Evolutionary conservation across 2,113 vertebrate genomes (phyloP).

Genomic region (Aspiorhynchus laticeps): DNA sequence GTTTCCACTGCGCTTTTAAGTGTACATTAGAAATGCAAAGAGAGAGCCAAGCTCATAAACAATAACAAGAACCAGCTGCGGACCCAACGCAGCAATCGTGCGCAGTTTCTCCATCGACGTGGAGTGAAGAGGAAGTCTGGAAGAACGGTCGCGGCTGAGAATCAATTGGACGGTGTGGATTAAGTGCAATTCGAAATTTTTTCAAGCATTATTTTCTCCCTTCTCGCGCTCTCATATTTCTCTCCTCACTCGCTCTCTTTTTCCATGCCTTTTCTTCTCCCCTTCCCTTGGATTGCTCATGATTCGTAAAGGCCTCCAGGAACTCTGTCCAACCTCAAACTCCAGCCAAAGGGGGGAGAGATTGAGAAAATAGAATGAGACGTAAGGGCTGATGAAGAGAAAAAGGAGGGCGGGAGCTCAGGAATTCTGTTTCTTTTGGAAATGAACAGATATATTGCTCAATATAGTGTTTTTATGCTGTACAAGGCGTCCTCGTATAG

Average conservation of each 20-base stretch:
- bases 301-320: conserved; percentile 44
- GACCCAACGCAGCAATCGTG: conserved; percentile 9
- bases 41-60: conserved; percentile 46
- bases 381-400: conserved; percentile 24
- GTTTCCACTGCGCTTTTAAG: conserved; percentile 60
- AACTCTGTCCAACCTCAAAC: conserved; percentile 39
- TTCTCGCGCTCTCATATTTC: conserved; percentile 21
- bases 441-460: conserved; percentile 64
- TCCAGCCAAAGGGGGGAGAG: conserved; percentile 16
- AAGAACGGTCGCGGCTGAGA: background rate
- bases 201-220: conserved; percentile 23
- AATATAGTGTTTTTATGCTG: background rate
- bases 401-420: conserved; percentile 47
- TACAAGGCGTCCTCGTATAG: background rate
- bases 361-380: conserved; percentile 39
- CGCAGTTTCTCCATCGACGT: conserved; percentile 8
- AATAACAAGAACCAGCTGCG: conserved; percentile 58
- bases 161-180: conserved; percentile 35
- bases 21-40: conserved; percentile 51
- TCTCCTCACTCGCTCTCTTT: conserved; percentile 31
- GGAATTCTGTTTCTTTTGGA: conserved; percentile 81
- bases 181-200: conserved; percentile 24
- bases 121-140: background rate
- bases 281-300: conserved; percentile 43
- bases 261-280: conserved; percentile 40